phyloP scores from a whole-genome alignment of 2,888 invertebrate genomes.

The Elegia similella region DNA sequence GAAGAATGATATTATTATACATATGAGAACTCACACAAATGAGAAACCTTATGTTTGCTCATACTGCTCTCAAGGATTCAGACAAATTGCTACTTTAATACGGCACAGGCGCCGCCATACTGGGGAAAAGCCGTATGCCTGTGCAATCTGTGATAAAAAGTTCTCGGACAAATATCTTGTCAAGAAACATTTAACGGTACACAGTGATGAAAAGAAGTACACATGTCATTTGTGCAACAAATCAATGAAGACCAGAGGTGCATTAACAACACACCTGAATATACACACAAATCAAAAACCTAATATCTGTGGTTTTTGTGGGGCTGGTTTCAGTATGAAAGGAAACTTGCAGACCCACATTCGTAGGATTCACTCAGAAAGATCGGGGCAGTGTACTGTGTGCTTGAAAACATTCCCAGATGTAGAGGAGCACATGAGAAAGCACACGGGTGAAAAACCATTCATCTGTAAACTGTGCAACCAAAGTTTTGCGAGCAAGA shows the following conservation, averaged over 20 bases:
- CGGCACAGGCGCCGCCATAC: conserved; percentile 69
- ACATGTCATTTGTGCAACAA: conserved; percentile 79
- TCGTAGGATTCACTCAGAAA: conserved; percentile 78
- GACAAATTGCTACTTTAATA: conserved; percentile 63
- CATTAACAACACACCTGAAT: conserved; percentile 73
- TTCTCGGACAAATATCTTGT: conserved; percentile 61
- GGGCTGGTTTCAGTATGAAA: conserved; percentile 75
- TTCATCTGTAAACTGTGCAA: conserved; percentile 62
- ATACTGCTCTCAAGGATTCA: conserved; percentile 56
- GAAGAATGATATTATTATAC: conserved; percentile 64
- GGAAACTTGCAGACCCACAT: conserved; percentile 80
- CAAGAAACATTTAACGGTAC: conserved; percentile 60
- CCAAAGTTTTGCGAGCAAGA: conserved; percentile 53
- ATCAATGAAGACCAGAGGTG: conserved; percentile 72
- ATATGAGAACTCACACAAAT: conserved; percentile 65
- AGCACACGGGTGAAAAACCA: conserved; percentile 80
- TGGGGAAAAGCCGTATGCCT: conserved; percentile 66
- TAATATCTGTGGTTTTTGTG: conserved; percentile 69
- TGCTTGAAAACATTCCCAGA: conserved; percentile 80
- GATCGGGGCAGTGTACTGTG: conserved; percentile 75
- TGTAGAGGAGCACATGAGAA: conserved; percentile 78
- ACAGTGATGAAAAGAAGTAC: conserved; percentile 76
- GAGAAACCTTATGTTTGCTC: conserved; percentile 64
- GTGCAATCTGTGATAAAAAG: conserved; percentile 57
- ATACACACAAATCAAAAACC: conserved; percentile 64